phyloP scores from a whole-genome alignment of 2,113 vertebrate genomes.

The Cinclus cinclus region DNA sequence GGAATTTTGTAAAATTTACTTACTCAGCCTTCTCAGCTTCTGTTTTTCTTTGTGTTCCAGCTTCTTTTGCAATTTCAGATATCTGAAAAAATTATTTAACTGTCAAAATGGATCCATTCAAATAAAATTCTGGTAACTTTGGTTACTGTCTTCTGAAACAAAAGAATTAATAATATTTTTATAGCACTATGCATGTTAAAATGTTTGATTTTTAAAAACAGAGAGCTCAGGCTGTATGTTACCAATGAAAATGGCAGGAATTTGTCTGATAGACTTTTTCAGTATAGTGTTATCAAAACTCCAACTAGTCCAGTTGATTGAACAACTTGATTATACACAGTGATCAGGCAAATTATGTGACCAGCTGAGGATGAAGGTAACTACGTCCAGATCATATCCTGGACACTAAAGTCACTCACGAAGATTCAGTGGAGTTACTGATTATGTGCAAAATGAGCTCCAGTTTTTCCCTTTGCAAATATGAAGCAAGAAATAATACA shows the following conservation, averaged over 20 bases:
- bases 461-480: not conserved
- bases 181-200: not conserved
- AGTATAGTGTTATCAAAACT: not conserved
- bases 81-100: constrained; percentile 66
- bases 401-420: not conserved
- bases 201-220: not conserved
- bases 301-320: not conserved
- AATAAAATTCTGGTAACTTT: not conserved
- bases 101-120: not conserved
- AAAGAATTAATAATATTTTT: not conserved
- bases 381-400: not conserved
- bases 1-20: constrained; percentile 67
- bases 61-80: constrained; percentile 77
- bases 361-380: not conserved
- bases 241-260: not conserved
- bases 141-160: not conserved
- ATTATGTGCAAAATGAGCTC: not conserved
- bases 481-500: not conserved
- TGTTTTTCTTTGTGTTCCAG: constrained; percentile 80
- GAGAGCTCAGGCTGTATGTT: not conserved
- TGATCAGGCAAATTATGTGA: not conserved
- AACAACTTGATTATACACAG: not conserved
- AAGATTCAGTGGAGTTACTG: not conserved
- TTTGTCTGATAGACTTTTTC: not conserved
- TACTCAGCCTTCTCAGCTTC: constrained; percentile 95